Conservation (phyloP, 2,888 invertebrate species). For the Mythimna ferrago region DNA sequence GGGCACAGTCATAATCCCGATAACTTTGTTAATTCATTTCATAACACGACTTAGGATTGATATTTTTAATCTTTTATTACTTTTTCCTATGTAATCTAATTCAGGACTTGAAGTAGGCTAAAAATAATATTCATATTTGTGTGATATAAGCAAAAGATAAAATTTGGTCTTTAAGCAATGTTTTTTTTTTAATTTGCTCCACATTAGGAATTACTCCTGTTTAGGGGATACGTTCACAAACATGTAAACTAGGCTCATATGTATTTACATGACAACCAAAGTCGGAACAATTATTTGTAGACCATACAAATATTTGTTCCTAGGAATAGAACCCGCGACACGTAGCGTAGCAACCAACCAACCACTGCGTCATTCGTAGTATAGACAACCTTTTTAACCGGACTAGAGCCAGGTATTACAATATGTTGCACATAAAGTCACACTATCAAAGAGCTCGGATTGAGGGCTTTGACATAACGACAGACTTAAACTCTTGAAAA, state of each 20-base stretch:
- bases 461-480: conserved; percentile 74
- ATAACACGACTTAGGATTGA: not conserved
- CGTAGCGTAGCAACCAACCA: no score
- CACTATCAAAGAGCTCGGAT: conserved; percentile 59
- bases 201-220: no score
- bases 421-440: conserved; percentile 39
- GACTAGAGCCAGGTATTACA: conserved; percentile 27
- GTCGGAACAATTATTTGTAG: no score
- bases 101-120: not conserved
- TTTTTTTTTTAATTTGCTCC: no score
- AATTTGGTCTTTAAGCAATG: conserved; percentile 10
- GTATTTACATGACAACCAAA: no score
- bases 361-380: not conserved
- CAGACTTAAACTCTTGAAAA: conserved; percentile 76
- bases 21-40: conserved; percentile 12
- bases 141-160: not conserved
- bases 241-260: no score
- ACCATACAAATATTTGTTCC: no score
- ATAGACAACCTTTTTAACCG: conserved; percentile 24
- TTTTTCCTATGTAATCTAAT: not conserved
- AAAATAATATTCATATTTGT: not conserved
- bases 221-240: no score
- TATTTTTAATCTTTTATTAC: not conserved
- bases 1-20: conserved; percentile 8
- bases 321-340: no score